Evolutionary conservation across 2,113 vertebrate genomes (phyloP), one percentile per base, ranked within the genome.

Genomic region (Ciconia boyciana): DNA sequence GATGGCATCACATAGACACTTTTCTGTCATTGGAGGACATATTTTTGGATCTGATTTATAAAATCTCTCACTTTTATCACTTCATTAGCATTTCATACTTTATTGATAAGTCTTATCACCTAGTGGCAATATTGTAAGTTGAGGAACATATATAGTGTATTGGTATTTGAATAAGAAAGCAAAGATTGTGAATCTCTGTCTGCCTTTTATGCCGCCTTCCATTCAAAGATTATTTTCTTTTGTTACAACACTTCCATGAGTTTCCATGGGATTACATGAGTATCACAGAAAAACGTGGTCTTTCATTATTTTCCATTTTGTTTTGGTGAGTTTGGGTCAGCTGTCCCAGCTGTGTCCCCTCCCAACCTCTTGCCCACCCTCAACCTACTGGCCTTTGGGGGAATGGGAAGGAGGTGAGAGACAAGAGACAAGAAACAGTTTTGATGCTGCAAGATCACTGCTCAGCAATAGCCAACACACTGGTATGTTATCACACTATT

Each of bases 261-360:
- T 54, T 87, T 58, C 43, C 26, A 16, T 29, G 54, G 36, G 17
- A 51, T 76, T 46, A 60, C 3, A 2, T 0, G 7, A 36, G 7
- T 26, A 83, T 39, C 1, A 2, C 32, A 32, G n/a, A 77, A 66
- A 83, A 91, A 77, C 0, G 0, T 16, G 6, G 2, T 28, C n/a
- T 86, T 77, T 72, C 25, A 29, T 83, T 55, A 19, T 81, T 83
- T 94, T 57, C 34, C 21, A 7, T 80, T 88, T 92, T 48, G n/a
- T 3, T 89, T 84, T 51, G 39, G 36, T 55, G 29, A 55, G 7
- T 49, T 66, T 43, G 26, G 21, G 5, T 36, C 76, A 68, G 32
- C 36, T 66, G 6, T 31, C 44, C 36, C 31, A 49, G 32, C 41
- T 26, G 41, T 29, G 7, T 49, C 51, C 24, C 18, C 21, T 76